A percentile compares a stretch with the other conserved stretches of the same genome.
Evolutionary conservation across 2,888 invertebrate species (phyloP).

Genomic region (Eupithecia subumbrata): DNA sequence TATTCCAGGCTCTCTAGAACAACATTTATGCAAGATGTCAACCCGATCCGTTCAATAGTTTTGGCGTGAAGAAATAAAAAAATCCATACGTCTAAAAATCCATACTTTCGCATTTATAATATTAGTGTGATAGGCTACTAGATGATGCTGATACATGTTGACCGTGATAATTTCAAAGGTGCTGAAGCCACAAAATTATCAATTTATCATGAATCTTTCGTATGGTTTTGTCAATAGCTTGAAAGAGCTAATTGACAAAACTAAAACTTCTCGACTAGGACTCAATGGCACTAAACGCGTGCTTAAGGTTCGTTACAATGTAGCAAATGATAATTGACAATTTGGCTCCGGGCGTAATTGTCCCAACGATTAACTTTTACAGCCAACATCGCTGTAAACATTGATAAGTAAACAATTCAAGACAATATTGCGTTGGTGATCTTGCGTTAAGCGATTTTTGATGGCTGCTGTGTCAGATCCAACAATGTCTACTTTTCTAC

Average conservation of each 20-base stretch:
- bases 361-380: slow-evolving; percentile 63
- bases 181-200: neutral
- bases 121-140: too few species aligned
- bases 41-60: too few species aligned
- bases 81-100: too few species aligned
- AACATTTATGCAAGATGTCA: too few species aligned
- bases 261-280: slow-evolving; percentile 2
- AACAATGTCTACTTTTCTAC: neutral
- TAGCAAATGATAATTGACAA: slow-evolving; percentile 59
- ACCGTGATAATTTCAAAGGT: neutral
- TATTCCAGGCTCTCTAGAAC: too few species aligned
- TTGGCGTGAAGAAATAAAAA: too few species aligned
- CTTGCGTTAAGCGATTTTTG: slow-evolving; percentile 1
- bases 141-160: too few species aligned
- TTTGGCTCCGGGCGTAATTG: slow-evolving; percentile 62
- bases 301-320: slow-evolving; percentile 43
- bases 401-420: slow-evolving; percentile 59
- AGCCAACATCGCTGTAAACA: slow-evolving; percentile 62
- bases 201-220: neutral
- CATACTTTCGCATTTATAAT: too few species aligned
- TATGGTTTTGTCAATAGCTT: neutral
- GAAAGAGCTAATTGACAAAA: neutral
- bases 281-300: neutral
- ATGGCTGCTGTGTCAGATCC: neutral
- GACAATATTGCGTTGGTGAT: slow-evolving; percentile 56